Base-by-base conservation (phyloP, 1,140 invertebrate genomes). In the Hermatobates lingyangjiaoensis region DNA sequence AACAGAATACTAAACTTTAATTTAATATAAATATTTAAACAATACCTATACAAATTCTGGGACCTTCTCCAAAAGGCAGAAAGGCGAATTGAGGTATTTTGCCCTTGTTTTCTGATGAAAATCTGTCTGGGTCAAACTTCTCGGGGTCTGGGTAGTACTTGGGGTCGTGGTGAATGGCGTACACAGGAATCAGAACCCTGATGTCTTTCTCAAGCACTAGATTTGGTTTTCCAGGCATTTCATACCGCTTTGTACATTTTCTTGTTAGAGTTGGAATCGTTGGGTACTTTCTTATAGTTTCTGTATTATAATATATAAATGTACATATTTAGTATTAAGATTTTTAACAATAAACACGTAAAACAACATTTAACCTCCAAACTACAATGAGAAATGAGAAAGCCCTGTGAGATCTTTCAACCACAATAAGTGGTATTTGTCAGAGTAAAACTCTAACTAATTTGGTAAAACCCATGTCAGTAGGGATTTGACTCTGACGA, bases 11-110 rank as follows among this genome's bases (percentile, higher is more conserved):
- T n/a, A n/a, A n/a, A n/a, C n/a, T n/a, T n/a, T n/a, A n/a, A n/a
- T n/a, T n/a, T n/a, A n/a, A n/a, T n/a, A n/a, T n/a, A n/a, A n/a
- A n/a, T n/a, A n/a, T n/a, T 34, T 7, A 15, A 34, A 15, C 28
- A 34, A 10, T 68, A 76, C 81, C 83, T 56, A 86, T 83, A 60
- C 83, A 87, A 61, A 75, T 80, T 42, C 81, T 70, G 1, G 79
- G 77, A 10, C 83, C 83, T 46, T 79, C 74, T 1, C 83, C 83
- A 58, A 90, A 90, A 0, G 86, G 83, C 27, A 85, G 61, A 61
- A 76, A 87, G 0, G 74, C 64, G 27, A 47, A 57, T 0, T 63
- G 65, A 15, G 57, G 55, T 38, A 64, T 61, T 3, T 56, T 55
- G 4, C 55, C 26, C 21, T 64, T 56, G 21, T 55, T 56, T 46